Base-by-base conservation (phyloP, 37 sponge, comb jelly and placozoan genomes). In the Ianthella basta region DNA sequence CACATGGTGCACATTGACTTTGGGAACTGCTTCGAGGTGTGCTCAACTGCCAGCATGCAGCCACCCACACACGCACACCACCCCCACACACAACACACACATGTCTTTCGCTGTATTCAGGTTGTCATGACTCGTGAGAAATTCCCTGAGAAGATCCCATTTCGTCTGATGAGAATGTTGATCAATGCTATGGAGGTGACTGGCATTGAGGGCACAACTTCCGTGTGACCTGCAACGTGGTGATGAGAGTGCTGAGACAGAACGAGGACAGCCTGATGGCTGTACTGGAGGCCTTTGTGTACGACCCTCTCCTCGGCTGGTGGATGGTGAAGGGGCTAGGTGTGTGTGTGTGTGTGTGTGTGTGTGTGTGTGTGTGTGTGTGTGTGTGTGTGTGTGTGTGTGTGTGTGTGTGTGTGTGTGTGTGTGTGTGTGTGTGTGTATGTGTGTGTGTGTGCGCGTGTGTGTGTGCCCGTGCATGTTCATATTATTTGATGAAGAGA, bases 131-230 rank as follows among this genome's bases (percentile, higher is more conserved):
- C 91, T 10, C 57, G 99, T 18, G 99, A 98, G 79, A 98, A 98
- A 85, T 98, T 94, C 57, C 99, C 99, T 44, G 99, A 98, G 88
- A 98, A 96, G 87, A 94, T 98, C 18, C 99, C 99, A 10, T 97
- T 98, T 85, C 77, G 99, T 4, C 82, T 98, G 73, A 98, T 96
- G 5, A 84, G 99, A 32, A 98, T 98, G 99, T 85, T 98, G 63
- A 87, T 85, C 72, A 96, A 93, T 60, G 96, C 99, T 23, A 98
- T 98, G 99, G 99, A 96, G 90, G 97, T 98, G 30, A 98, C 99
- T 72, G 99, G 99, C 29, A 98, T 98, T 35, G 97, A 98, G 84
- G 99, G 99, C 33, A n/a, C n/a, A 98, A 92, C 81, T 98, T 93
- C 89, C 86, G 95, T 19, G 82, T 86, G 56, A 98, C 99, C 15